A percentile compares a stretch with the other conserved stretches of the same genome.
Evolutionary conservation across 2,113 vertebrate species (phyloP).

Genomic region (Chaenocephalus aceratus): DNA sequence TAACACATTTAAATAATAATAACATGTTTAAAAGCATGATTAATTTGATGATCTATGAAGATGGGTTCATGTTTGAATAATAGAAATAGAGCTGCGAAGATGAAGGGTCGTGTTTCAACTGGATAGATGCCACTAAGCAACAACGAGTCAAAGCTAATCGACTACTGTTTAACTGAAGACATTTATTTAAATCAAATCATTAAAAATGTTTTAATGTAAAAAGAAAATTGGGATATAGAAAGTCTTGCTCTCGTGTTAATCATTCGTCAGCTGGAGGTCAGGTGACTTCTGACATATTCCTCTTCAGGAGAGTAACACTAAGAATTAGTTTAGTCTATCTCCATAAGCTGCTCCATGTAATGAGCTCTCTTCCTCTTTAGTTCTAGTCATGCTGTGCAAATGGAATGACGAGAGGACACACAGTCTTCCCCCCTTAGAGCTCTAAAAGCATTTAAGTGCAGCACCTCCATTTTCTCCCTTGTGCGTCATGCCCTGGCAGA

Average conservation of each 20-base stretch:
- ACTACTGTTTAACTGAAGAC: background rate
- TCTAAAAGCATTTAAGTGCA: background rate
- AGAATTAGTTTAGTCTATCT: background rate
- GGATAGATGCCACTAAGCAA: background rate
- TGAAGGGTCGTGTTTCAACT: background rate
- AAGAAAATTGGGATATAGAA: background rate
- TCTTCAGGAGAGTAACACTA: background rate
- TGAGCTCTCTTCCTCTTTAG: background rate
- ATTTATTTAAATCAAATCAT: background rate
- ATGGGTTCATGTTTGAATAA: no score
- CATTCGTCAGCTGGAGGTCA: background rate
- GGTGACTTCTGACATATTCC: background rate
- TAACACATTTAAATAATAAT: no score
- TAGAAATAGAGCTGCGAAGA: no score
- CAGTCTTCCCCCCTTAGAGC: background rate
- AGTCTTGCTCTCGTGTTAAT: background rate
- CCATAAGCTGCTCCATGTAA: background rate
- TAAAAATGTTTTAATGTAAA: background rate
- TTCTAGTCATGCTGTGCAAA: background rate
- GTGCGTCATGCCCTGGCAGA: conserved; percentile 18
- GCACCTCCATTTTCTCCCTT: conserved; percentile 19
- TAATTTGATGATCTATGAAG: no score
- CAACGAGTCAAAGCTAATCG: background rate
- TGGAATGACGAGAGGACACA: background rate
- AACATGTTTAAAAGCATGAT: no score